Evolutionary conservation across 2,797 vertebrate species (phyloP).

Genomic region (Cyprinella venusta): DNA sequence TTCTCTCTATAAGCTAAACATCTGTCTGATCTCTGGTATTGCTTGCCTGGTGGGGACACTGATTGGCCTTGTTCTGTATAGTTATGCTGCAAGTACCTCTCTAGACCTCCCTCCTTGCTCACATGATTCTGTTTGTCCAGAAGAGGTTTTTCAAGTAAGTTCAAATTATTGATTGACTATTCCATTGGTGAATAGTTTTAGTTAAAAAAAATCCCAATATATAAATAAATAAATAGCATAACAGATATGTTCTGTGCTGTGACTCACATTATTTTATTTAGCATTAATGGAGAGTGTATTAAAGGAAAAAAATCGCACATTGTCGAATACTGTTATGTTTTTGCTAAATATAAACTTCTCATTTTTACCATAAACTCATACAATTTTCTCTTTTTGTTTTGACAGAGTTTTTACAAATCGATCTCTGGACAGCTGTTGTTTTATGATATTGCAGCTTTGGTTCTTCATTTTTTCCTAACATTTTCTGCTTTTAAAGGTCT

Average conservation of each 20-base stretch:
- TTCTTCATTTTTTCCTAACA: slow-evolving; percentile 68
- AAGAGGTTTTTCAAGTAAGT: background rate
- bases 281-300: background rate
- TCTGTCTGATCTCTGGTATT: slow-evolving; percentile 68
- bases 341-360: background rate
- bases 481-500: slow-evolving; percentile 69
- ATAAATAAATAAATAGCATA: background rate
- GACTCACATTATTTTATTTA: background rate
- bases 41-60: slow-evolving; percentile 67
- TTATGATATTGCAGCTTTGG: slow-evolving; percentile 63
- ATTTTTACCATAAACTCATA: slow-evolving; percentile 11
- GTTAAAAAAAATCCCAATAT: background rate
- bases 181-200: background rate
- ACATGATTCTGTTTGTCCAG: slow-evolving; percentile 22
- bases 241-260: background rate
- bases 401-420: slow-evolving; percentile 61
- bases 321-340: background rate
- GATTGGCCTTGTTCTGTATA: slow-evolving; percentile 70
- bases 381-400: slow-evolving; percentile 35
- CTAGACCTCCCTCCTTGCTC: background rate
- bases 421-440: slow-evolving; percentile 66
- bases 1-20: slow-evolving; percentile 64
- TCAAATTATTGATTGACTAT: background rate
- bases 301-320: background rate
- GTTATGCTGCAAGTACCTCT: slow-evolving; percentile 28